phyloP scores from a whole-genome alignment of 2,888 invertebrate species.

The Callosobruchus maculatus region DNA sequence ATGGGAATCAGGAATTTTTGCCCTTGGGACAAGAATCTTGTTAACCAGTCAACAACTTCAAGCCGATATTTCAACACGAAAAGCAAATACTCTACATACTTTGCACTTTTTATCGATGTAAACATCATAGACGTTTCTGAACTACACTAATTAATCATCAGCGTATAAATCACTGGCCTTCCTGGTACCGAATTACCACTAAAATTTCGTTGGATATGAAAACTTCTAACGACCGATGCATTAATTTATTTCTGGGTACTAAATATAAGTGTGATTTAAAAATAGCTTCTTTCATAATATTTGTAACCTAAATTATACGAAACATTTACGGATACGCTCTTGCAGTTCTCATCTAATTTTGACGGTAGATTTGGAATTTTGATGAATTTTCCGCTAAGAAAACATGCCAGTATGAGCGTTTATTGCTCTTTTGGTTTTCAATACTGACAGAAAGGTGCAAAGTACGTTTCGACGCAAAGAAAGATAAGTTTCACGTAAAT shows the following conservation, averaged over 20 bases:
- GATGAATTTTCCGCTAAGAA: background rate
- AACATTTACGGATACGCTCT: background rate
- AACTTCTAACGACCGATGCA: background rate
- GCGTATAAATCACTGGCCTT: background rate
- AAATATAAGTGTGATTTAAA: background rate
- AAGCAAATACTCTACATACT: too few species aligned
- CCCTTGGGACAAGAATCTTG: too few species aligned
- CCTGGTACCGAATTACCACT: background rate
- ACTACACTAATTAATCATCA: background rate
- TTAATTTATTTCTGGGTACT: background rate
- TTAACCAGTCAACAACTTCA: too few species aligned
- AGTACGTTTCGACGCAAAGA: background rate
- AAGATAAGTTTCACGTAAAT: too few species aligned
- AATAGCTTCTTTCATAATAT: background rate
- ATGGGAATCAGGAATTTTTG: too few species aligned
- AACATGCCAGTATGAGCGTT: background rate
- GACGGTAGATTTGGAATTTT: background rate
- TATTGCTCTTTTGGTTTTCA: background rate
- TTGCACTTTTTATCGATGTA: too few species aligned
- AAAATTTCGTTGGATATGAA: background rate
- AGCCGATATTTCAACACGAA: too few species aligned
- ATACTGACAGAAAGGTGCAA: background rate
- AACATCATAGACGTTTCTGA: background rate
- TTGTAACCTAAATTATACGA: background rate
- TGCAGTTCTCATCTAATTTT: background rate